These are phyloP conservation scores for Pseudoips prasinana DNA, from an alignment of 2,888 invertebrate species.

Conservation along the genomic window DNA sequence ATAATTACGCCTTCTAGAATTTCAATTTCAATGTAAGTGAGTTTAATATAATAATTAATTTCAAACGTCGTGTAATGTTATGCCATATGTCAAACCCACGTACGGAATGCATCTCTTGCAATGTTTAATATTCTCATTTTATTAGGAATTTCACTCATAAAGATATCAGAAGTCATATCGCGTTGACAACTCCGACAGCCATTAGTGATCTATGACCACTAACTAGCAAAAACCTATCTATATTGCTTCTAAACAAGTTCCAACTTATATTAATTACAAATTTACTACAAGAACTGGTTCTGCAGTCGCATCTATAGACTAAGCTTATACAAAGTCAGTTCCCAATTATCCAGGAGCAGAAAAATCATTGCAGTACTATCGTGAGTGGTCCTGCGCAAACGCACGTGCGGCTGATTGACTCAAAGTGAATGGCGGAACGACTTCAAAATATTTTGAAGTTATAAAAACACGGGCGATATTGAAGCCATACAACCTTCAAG, in stretches of 20 bases:
- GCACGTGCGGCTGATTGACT: slow-evolving; percentile 71
- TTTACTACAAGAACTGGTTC: slow-evolving; percentile 55
- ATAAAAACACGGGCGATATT: slow-evolving; percentile 69
- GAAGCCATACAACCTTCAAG: slow-evolving; percentile 71
- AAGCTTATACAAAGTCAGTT: slow-evolving; percentile 42
- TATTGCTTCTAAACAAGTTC: slow-evolving; percentile 36
- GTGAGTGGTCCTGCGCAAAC: slow-evolving; percentile 37
- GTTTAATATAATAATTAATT: too few relatives aligned
- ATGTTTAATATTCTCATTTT: too few relatives aligned
- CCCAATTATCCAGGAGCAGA: slow-evolving; percentile 56
- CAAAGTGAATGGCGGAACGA: slow-evolving; percentile 66
- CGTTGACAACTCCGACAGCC: slow-evolving; percentile 40
- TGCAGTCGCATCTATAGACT: slow-evolving; percentile 34
- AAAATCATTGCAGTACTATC: slow-evolving; percentile 54
- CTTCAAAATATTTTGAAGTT: slow-evolving; percentile 69
- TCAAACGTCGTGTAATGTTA: too few relatives aligned
- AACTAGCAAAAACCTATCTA: slow-evolving; percentile 40
- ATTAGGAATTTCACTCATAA: slow-evolving; percentile 2
- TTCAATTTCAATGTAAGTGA: too few relatives aligned
- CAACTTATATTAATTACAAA: slow-evolving; percentile 42
- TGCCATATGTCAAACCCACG: too few relatives aligned
- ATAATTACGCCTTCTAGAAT: too few relatives aligned
- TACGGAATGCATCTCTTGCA: too few relatives aligned
- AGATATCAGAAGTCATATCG: slow-evolving; percentile 25
- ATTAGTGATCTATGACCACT: slow-evolving; percentile 41